A percentile compares a stretch with the other conserved stretches of the same genome.
Evolutionary conservation across 2,113 vertebrate genomes (phyloP).

Genomic region (Callocephalon fimbriatum): DNA sequence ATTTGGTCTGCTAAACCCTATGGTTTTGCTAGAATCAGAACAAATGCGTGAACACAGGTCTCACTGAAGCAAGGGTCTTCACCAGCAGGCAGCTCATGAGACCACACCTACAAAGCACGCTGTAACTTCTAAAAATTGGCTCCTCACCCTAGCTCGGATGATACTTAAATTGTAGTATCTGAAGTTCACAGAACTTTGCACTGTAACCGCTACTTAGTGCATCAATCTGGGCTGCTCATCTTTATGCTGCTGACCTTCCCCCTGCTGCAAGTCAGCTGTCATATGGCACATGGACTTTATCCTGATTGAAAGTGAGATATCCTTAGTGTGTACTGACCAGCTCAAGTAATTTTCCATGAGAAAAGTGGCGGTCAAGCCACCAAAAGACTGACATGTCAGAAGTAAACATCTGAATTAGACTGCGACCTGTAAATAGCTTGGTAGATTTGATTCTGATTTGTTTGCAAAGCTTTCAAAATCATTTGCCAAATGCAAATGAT

Average conservation of each 20-base stretch:
- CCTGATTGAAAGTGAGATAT: neutral
- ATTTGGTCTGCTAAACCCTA: neutral
- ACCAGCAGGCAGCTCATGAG: neutral
- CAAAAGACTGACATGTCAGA: neutral
- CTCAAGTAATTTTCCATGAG: neutral
- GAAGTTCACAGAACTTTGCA: neutral
- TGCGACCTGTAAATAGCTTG: neutral
- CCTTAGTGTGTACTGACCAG: neutral
- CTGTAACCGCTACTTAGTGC: neutral
- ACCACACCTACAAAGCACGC: neutral
- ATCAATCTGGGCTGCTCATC: neutral
- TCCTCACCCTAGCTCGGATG: neutral
- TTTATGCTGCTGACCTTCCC: neutral
- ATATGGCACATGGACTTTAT: neutral
- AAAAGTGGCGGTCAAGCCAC: neutral
- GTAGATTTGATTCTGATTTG: neutral
- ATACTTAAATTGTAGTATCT: rapidly evolving
- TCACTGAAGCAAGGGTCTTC: neutral
- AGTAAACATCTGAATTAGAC: neutral
- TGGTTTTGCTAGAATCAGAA: neutral
- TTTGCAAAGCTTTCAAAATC: neutral
- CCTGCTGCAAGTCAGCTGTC: neutral
- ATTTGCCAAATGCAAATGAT: neutral
- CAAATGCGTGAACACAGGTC: neutral
- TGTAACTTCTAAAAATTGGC: rapidly evolving